A percentile compares a stretch with the other conserved stretches of the same genome.
These are phyloP conservation scores for Choloepus hoffmanni DNA, from an alignment of 2,113 vertebrate genomes.

Conservation along the genomic window DNA sequence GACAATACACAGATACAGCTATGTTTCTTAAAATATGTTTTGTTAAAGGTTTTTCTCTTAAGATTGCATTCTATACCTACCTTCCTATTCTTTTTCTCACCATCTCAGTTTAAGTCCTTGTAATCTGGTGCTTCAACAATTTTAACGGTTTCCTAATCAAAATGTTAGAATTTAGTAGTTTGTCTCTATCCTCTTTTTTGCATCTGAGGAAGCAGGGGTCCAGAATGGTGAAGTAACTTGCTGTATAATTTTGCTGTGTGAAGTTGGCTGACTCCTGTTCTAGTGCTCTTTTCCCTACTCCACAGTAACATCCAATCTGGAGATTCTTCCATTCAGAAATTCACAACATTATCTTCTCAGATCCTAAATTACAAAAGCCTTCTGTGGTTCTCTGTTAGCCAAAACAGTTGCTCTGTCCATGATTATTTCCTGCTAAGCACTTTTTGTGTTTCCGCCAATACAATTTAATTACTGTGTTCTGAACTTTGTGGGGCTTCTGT, in stretches of 20 bases:
- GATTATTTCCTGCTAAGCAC: neutral
- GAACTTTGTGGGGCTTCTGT: neutral
- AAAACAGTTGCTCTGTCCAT: neutral
- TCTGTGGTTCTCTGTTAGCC: neutral
- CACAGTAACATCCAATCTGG: neutral
- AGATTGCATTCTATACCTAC: neutral
- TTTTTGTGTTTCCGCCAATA: neutral
- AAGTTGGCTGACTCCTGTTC: neutral
- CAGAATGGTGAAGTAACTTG: neutral
- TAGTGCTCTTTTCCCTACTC: neutral
- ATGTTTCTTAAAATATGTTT: neutral
- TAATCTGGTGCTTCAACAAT: neutral
- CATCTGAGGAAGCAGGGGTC: neutral
- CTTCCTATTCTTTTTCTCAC: neutral
- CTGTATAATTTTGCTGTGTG: neutral
- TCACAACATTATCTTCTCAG: neutral
- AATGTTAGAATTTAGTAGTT: slow-evolving; percentile 1
- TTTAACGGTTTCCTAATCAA: neutral
- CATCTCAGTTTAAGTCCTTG: neutral
- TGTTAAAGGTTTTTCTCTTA: neutral
- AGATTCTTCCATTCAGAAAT: neutral
- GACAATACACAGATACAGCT: neutral
- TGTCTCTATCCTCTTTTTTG: neutral
- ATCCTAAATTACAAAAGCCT: neutral
- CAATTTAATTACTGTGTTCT: neutral